Evolutionary conservation across 2,797 vertebrate species (phyloP).

Genomic region (Channallabes apus): DNA sequence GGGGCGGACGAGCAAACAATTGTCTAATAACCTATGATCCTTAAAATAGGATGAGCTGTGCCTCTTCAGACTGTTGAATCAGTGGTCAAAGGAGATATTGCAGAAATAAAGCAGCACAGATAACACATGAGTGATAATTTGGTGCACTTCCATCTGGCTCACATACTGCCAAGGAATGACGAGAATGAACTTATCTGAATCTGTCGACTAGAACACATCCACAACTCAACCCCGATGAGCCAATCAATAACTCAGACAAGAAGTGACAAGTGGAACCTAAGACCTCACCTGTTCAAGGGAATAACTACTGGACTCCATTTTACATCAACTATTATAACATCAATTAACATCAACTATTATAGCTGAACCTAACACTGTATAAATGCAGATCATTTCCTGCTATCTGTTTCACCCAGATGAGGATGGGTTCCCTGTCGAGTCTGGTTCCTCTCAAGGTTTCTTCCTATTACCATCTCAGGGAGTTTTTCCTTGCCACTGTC

Average conservation of each 20-base stretch:
- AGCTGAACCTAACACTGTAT: no score
- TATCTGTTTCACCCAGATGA: no score
- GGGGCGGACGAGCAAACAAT: background rate
- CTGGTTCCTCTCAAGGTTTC: no score
- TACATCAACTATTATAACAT: no score
- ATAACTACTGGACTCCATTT: no score
- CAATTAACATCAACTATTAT: no score
- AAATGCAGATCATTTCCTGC: no score
- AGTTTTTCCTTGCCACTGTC: no score
- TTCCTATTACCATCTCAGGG: no score
- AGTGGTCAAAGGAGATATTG: background rate
- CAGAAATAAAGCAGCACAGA: constrained; percentile 19
- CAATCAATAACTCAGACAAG: constrained; percentile 13
- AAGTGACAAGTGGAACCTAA: background rate
- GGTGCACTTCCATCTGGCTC: constrained; percentile 1
- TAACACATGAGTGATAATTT: constrained; percentile 14
- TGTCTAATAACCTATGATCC: background rate
- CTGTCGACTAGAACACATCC: background rate
- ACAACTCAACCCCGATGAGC: background rate
- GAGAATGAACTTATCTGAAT: background rate
- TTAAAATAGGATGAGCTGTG: background rate
- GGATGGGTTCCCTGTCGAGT: no score
- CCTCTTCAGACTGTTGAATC: background rate
- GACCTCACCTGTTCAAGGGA: no score
- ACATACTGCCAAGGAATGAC: constrained; percentile 6